A percentile compares a stretch with the other conserved stretches of the same genome.
Conservation (phyloP, 2,888 invertebrate species). For the Strigamia maritima region DNA sequence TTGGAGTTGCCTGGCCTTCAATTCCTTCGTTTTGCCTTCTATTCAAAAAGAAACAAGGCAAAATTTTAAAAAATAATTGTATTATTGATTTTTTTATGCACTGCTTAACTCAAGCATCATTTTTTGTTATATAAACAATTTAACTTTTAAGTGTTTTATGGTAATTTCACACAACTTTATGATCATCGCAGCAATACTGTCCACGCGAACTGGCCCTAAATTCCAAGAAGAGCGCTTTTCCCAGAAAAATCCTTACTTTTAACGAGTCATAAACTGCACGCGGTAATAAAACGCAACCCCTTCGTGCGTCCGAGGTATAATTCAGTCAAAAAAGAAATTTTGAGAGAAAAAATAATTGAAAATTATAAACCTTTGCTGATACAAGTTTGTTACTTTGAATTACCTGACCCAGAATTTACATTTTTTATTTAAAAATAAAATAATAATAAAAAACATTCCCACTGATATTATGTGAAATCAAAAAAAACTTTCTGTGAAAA, state of each 20-base stretch:
- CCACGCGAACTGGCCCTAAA: background rate
- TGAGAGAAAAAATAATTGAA: background rate
- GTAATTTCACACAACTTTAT: background rate
- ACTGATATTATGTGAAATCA: background rate
- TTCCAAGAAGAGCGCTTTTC: constrained; percentile 13
- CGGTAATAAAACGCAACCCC: background rate
- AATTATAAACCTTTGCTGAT: background rate
- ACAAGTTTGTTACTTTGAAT: background rate
- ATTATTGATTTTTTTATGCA: background rate
- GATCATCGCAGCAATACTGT: background rate
- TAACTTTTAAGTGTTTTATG: background rate
- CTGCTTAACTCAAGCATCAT: background rate
- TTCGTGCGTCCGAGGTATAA: background rate
- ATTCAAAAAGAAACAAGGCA: background rate
- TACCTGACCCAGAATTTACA: background rate
- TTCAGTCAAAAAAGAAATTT: background rate
- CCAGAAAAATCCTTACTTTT: constrained; percentile 8
- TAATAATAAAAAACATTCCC: background rate
- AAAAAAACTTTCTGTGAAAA: background rate
- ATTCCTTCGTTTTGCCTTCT: constrained; percentile 31
- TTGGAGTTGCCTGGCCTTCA: constrained; percentile 34
- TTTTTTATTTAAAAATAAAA: background rate
- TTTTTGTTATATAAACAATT: background rate
- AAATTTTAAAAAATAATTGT: constrained; percentile 6
- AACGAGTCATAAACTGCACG: constrained; percentile 28